Evolutionary conservation across 2,113 vertebrate species (phyloP), one percentile per base, ranked within the genome.

Genomic region (Saccopteryx leptura): DNA sequence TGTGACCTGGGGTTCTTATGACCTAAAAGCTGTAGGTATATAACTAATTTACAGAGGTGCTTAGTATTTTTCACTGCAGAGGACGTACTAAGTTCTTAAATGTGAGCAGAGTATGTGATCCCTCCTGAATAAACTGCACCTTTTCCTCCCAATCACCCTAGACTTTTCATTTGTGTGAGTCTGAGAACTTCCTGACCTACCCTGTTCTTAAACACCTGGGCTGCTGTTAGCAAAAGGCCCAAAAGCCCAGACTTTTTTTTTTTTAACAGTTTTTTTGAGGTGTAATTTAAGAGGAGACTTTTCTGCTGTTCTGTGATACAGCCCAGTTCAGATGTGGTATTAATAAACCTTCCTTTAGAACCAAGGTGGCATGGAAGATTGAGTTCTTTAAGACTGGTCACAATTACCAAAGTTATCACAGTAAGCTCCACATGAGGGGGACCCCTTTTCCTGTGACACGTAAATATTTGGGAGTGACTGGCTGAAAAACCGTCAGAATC

Each of bases 291-390:
- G 17, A 52, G 86, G 26, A 93, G 31, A 56, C 61, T 79, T 83
- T 89, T 96, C 81, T 86, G 19, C 24, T 93, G 56, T 31, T 89
- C 12, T 91, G 9, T 95, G 78, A 69, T 81, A 66, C 88, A 80
- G 71, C 69, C 84, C n/a, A 58, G 11, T 90, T 68, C 74, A 90
- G 39, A 89, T 50, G 23, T 65, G 28, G 66, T 60, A 1, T 84
- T 52, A 71, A 52, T 72, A 92, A 65, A 52, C 28, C 48, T 95
- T 89, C 52, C 66, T 90, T 90, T 75, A 91, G 46, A 95, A 78
- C 19, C 63, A 69, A 52, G 17, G 68, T 91, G 17, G 76, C 63
- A 78, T 92, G 31, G 60, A 75, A 95, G 52, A 26, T 86, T 60
- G 71, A 85, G 33, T 74, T 88, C 19, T 90, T 76, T 90, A 89